Evolutionary conservation across 2,113 vertebrate genomes (phyloP), one percentile per base, ranked within the genome.

Genomic region (Cynoglossus semilaevis): DNA sequence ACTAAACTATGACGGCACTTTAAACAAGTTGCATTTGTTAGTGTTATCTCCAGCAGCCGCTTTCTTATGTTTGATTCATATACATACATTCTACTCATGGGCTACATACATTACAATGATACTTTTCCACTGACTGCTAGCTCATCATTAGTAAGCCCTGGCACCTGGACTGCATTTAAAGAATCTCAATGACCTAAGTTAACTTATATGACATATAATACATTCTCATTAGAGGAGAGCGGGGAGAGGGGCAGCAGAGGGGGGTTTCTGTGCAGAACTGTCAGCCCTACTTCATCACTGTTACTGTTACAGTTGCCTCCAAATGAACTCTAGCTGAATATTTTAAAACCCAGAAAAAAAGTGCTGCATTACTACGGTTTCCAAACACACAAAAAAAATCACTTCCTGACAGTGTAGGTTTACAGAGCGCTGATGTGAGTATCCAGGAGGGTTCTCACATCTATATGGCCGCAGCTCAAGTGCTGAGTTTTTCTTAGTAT

Each of bases 321-420:
- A 7, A 56, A 51, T 63, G 52, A 67, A 70, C 46, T 19, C 41
- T 50, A 58, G 51, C n/a, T 15, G 1, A 45, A 62, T 63, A 55
- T 55, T 62, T 55, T 41, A 54, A 67, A 51, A 60, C 15, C 41
- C 67, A 37, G 0, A 44, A 71, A 44, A 71, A 71, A 82, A 67
- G 58, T 71, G 61, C 72, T 70, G 74, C 54, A 75, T 80, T 65
- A 71, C 16, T 63, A 40, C 51, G 54, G 44, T 37, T 29, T 74
- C 76, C 60, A 51, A 49, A 47, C 59, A 48, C 6, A 44, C 40
- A 9, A 41, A 63, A 57, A 37, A 47, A 43, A 57, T 50, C 15
- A 48, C 58, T 77, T 62, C 22, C 38, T 52, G 50, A 51, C 41
- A 19, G 16, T 62, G 36, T 57, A 58, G 63, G 43, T 67, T 9